These are phyloP conservation scores for Aethes cnicana DNA, from an alignment of 2,888 invertebrate species.

Conservation along the genomic window DNA sequence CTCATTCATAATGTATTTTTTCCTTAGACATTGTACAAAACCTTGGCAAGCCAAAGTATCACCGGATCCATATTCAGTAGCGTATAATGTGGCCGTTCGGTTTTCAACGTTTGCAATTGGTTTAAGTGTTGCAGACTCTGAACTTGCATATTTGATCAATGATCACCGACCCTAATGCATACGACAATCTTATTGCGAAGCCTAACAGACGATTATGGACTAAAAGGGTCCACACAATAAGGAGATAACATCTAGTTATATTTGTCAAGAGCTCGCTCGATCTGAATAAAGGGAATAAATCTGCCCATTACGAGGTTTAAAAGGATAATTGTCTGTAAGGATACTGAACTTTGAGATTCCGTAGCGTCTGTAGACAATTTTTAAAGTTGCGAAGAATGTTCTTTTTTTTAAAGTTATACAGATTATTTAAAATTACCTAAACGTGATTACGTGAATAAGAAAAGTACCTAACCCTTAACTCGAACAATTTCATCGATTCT, in stretches of 20 bases:
- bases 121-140: conserved; percentile 54
- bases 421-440: too few relatives aligned
- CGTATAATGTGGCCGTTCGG: conserved; percentile 17
- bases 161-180: conserved; percentile 34
- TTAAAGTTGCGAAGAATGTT: too few relatives aligned
- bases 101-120: conserved; percentile 55
- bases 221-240: not conserved
- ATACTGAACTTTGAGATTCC: not conserved
- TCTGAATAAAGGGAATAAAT: conserved; percentile 22
- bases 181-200: not conserved
- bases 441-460: too few relatives aligned
- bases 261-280: conserved; percentile 6
- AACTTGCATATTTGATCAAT: conserved; percentile 60
- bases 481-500: too few relatives aligned
- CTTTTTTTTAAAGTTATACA: too few relatives aligned
- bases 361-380: not conserved
- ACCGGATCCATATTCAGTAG: conserved; percentile 21
- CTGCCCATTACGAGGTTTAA: conserved; percentile 19
- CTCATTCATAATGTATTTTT: conserved; percentile 10
- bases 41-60: conserved; percentile 31
- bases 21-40: conserved; percentile 30
- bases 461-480: too few relatives aligned
- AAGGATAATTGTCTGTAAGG: conserved; percentile 16
- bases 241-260: not conserved
- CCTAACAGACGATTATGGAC: conserved; percentile 11